These are phyloP conservation scores for Schizotus pectinicornis DNA, from an alignment of 2,888 invertebrate species.

Conservation along the genomic window DNA sequence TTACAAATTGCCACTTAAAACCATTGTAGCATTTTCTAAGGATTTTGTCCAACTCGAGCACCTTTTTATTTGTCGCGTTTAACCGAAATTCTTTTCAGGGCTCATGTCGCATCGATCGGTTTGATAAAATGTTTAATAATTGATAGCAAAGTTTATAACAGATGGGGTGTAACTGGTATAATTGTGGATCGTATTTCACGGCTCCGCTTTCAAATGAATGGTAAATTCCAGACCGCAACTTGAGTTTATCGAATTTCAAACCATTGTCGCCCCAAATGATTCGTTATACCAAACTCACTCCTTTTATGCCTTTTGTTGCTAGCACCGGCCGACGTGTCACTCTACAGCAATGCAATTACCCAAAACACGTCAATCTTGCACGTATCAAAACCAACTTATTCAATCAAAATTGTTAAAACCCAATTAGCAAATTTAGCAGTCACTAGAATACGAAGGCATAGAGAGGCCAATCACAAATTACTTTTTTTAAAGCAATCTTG, in stretches of 20 bases:
- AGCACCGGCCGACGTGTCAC: neutral
- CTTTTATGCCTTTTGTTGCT: slow-evolving; percentile 9
- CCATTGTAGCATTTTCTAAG: slow-evolving; percentile 30
- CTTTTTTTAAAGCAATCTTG: too few species aligned
- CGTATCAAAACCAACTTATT: too few species aligned
- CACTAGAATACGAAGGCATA: too few species aligned
- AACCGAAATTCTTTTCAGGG: slow-evolving; percentile 15
- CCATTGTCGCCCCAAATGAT: slow-evolving; percentile 14
- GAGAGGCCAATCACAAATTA: too few species aligned
- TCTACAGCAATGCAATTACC: too few species aligned
- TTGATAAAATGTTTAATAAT: slow-evolving; percentile 25
- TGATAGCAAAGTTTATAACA: slow-evolving; percentile 22
- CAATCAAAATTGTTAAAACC: too few species aligned
- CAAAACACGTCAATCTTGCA: too few species aligned
- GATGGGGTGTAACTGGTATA: slow-evolving; percentile 21
- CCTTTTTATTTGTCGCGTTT: slow-evolving; percentile 8
- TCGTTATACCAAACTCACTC: slow-evolving; percentile 13
- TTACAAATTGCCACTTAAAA: slow-evolving; percentile 47
- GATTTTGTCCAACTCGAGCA: slow-evolving; percentile 10
- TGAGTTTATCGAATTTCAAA: slow-evolving; percentile 37
- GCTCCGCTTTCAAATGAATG: slow-evolving; percentile 25
- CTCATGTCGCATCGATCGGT: neutral
- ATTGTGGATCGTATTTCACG: slow-evolving; percentile 21
- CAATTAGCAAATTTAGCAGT: too few species aligned
- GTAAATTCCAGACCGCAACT: slow-evolving; percentile 32